A percentile compares a stretch with the other conserved stretches of the same genome.
phyloP scores from a whole-genome alignment of 2,888 invertebrate genomes.

The Patella ulyssiponensis region DNA sequence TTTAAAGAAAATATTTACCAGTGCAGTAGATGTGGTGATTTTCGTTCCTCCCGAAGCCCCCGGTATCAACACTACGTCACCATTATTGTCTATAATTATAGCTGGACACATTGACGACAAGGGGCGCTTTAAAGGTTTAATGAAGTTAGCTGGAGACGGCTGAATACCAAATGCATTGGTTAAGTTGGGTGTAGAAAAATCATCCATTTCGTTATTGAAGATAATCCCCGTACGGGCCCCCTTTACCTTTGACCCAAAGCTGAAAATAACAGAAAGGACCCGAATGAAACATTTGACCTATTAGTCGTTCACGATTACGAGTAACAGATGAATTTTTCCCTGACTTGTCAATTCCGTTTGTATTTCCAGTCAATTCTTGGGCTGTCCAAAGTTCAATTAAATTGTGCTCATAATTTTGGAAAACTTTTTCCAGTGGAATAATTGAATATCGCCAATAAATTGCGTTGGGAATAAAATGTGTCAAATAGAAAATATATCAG shows the following conservation, averaged over 20 bases:
- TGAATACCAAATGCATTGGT: slow-evolving; percentile 69
- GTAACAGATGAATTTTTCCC: no score
- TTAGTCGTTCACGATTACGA: no score
- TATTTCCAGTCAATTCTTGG: no score
- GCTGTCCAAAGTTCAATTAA: no score
- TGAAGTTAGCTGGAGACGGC: slow-evolving; percentile 87
- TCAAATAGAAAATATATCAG: no score
- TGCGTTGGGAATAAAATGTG: no score
- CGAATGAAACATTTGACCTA: background rate
- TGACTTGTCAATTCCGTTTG: no score
- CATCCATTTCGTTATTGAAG: slow-evolving; percentile 94
- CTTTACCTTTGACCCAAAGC: slow-evolving; percentile 84
- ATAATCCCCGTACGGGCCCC: slow-evolving; percentile 80
- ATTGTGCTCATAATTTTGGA: no score
- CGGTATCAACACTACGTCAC: slow-evolving; percentile 79
- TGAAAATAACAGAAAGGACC: slow-evolving; percentile 69
- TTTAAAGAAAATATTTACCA: slow-evolving; percentile 47
- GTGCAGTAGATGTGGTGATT: slow-evolving; percentile 84
- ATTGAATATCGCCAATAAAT: no score
- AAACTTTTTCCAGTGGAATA: no score
- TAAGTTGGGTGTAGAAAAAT: slow-evolving; percentile 82
- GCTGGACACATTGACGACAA: slow-evolving; percentile 92
- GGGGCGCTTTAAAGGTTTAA: slow-evolving; percentile 86
- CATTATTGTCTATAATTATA: slow-evolving; percentile 79
- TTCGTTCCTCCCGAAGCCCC: slow-evolving; percentile 93